Evolutionary conservation across 2,888 invertebrate genomes (phyloP).

Genomic region (Xanthia togata): DNA sequence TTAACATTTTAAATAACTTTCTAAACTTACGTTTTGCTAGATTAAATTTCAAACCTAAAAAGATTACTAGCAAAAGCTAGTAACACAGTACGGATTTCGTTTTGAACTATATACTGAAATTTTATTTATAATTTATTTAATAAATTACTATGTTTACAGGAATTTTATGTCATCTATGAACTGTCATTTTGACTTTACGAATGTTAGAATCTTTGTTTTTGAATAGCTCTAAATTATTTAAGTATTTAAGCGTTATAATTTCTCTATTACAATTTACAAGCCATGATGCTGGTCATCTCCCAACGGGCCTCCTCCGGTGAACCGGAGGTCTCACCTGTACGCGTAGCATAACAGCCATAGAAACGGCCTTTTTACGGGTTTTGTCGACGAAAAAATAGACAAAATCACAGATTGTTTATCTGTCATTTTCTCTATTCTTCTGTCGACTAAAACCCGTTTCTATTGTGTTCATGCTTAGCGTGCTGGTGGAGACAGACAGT

Average conservation of each 20-base stretch:
- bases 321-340: background rate
- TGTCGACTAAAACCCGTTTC: too few relatives aligned
- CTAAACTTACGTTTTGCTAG: background rate
- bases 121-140: constrained; percentile 14
- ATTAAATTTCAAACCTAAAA: too few relatives aligned
- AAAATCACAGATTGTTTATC: too few relatives aligned
- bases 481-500: background rate
- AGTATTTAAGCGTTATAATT: background rate
- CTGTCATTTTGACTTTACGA: constrained; percentile 10
- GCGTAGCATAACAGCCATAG: too few relatives aligned
- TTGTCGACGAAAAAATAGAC: too few relatives aligned
- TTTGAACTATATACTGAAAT: constrained; percentile 4
- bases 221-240: background rate
- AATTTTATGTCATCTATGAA: constrained; percentile 22
- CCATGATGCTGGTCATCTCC: background rate
- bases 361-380: too few relatives aligned
- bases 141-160: background rate
- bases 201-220: constrained; percentile 1
- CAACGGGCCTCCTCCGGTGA: background rate
- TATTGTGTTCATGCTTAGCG: too few relatives aligned
- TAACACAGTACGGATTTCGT: background rate
- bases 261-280: background rate
- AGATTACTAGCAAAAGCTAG: too few relatives aligned
- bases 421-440: too few relatives aligned
- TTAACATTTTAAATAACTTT: background rate